Conservation (phyloP, 2,797 vertebrate genomes). For the Phrynocephalus forsythii region DNA sequence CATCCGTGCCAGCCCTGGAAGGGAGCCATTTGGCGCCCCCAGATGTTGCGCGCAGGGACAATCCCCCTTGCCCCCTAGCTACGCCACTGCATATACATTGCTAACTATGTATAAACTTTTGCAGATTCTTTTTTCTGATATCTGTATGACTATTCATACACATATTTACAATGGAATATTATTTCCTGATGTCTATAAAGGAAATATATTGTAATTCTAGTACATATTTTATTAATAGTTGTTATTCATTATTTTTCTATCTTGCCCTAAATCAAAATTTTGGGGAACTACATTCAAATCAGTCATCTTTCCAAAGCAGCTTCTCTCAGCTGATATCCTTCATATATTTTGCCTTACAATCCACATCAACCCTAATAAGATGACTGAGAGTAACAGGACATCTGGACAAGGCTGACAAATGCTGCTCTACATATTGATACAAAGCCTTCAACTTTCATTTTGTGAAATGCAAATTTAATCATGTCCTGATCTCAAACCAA, state of each 20-base stretch:
- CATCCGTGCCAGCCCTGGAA: too few species aligned
- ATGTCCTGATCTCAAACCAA: not conserved
- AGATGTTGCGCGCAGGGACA: too few species aligned
- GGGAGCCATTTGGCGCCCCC: too few species aligned
- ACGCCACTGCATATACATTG: not conserved
- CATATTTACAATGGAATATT: not conserved
- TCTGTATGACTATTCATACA: not conserved
- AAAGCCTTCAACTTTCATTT: not conserved
- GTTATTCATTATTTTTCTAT: not conserved
- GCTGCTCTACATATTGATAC: not conserved
- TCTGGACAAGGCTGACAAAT: not conserved
- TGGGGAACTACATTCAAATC: not conserved
- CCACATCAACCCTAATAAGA: not conserved
- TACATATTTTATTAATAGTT: not conserved
- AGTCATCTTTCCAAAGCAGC: not conserved
- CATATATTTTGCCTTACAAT: not conserved
- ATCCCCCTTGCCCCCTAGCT: too few species aligned
- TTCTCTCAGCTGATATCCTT: not conserved
- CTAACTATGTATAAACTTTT: not conserved
- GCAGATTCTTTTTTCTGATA: not conserved
- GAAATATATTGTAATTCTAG: not conserved
- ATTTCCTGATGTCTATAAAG: not conserved
- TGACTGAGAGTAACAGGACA: not conserved
- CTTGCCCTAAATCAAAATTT: not conserved
- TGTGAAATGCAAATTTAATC: not conserved